Evolutionary conservation across 2,888 invertebrate species (phyloP).

Genomic region (Dromius quadrimaculatus): DNA sequence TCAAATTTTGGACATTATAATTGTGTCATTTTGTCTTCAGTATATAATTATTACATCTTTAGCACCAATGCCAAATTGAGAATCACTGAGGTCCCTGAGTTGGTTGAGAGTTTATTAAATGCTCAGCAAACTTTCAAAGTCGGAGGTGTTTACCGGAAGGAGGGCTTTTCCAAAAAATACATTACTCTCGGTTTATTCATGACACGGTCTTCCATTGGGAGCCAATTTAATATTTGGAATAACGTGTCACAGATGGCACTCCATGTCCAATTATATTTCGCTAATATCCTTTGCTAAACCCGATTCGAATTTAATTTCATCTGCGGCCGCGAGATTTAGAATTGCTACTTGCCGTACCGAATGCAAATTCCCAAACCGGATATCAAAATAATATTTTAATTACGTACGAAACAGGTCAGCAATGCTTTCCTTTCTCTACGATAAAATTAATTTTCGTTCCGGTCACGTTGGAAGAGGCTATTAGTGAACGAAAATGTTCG

Average conservation of each 20-base stretch:
- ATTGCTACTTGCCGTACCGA: background rate
- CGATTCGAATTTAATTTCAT: slow-evolving; percentile 28
- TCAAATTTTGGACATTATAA: too few relatives aligned
- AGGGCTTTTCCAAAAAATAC: too few relatives aligned
- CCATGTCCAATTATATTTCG: slow-evolving; percentile 31
- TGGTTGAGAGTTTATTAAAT: too few relatives aligned
- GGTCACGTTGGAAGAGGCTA: background rate
- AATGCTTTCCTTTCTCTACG: background rate
- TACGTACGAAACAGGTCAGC: slow-evolving; percentile 17
- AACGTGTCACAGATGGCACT: slow-evolving; percentile 24
- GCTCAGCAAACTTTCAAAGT: too few relatives aligned
- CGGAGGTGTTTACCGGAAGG: too few relatives aligned
- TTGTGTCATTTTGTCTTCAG: too few relatives aligned
- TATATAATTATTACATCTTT: too few relatives aligned
- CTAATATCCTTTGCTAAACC: slow-evolving; percentile 22
- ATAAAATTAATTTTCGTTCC: slow-evolving; percentile 13
- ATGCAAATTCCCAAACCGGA: slow-evolving; percentile 19
- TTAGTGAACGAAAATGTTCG: background rate
- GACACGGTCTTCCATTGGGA: too few relatives aligned
- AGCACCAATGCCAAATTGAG: too few relatives aligned
- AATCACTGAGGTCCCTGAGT: too few relatives aligned
- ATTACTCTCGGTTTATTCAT: too few relatives aligned
- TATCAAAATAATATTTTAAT: slow-evolving; percentile 38
- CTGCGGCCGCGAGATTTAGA: background rate
- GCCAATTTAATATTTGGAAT: slow-evolving; percentile 39